Evolutionary conservation across 1,140 invertebrate species (phyloP), one percentile per base, ranked within the genome.

Genomic region (Camponotus pennsylvanicus): DNA sequence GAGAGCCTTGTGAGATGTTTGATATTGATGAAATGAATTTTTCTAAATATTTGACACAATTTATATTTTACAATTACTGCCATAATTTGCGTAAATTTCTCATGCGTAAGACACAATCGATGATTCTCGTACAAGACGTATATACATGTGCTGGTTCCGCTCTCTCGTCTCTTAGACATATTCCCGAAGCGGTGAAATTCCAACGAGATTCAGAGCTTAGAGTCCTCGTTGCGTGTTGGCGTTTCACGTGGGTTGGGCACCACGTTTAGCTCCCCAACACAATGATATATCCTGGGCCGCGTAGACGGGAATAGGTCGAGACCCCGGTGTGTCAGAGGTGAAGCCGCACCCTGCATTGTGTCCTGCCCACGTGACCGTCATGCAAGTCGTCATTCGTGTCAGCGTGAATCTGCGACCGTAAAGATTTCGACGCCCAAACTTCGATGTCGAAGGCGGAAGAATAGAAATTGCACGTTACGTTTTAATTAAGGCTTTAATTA

Each of bases 301-400:
- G 89, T 89, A 89, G 88, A 89, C 78, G 86, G 88, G 89, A 92
- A 94, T 91, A 94, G 93, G 92, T 94, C 93, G 87, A 82, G 93
- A 94, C 93, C 93, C 82, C 73, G 63, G 85, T 88, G 92, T 93
- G 94, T 95, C 94, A 95, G 91, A 95, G 94, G 94, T 95, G 92
- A 95, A 76, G 94, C 93, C 94, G 93, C 94, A 94, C 94, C 94
- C 93, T 92, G 93, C 93, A 94, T 94, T 94, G 94, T 94, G 91
- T 94, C 93, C 92, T 93, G 92, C 94, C 94, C 94, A 94, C 94
- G 93, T 94, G 93, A 94, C 92, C 92, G 89, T 91, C 90, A 92
- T 93, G 92, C 93, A 89, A 93, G 92, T 93, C 93, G 93, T 94
- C 94, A 94, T 94, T 94, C 93, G 93, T 93, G 92, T 93, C 92